Percentiles rank a stretch among this genome's conserved stretches.
Evolutionary conservation across 1,140 invertebrate genomes (phyloP).

Genomic region (Vollenhovia emeryi): DNA sequence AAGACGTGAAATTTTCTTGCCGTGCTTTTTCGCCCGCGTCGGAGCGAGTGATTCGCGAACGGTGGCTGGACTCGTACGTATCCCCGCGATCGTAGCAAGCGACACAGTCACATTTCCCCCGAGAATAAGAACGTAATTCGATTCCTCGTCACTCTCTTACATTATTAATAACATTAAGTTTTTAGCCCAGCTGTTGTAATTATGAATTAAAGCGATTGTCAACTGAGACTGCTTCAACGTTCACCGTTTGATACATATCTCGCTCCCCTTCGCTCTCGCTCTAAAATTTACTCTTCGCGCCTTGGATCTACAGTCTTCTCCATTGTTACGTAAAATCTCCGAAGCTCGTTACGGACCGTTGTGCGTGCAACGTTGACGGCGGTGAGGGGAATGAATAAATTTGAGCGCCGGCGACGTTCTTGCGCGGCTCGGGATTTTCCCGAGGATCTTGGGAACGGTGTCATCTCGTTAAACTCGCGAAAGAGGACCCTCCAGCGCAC

Average conservation of each 20-base stretch:
- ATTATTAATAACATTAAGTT: background rate
- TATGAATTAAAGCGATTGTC: background rate
- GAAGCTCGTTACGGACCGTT: constrained; percentile 23
- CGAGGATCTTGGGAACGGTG: constrained; percentile 57
- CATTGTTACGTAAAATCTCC: constrained; percentile 27
- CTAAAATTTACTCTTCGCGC: background rate
- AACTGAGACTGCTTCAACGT: background rate
- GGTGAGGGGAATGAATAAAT: constrained; percentile 50
- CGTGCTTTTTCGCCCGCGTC: background rate
- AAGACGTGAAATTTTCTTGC: constrained; percentile 7
- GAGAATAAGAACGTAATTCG: background rate
- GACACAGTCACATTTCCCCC: background rate
- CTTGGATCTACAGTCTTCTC: background rate
- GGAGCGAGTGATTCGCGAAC: background rate
- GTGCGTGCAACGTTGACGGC: constrained; percentile 41
- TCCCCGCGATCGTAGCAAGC: background rate
- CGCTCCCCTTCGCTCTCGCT: background rate
- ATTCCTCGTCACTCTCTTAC: background rate
- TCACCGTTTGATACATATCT: background rate
- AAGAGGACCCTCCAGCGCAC: constrained; percentile 24
- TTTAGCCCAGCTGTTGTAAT: background rate
- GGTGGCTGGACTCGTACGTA: background rate
- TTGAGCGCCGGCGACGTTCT: constrained; percentile 45
- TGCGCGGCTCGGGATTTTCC: constrained; percentile 45
- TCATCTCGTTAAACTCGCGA: constrained; percentile 60